Percentiles rank a stretch among this genome's conserved stretches.
Evolutionary conservation across 1,140 invertebrate genomes (phyloP).

Genomic region (Drosophila varians): DNA sequence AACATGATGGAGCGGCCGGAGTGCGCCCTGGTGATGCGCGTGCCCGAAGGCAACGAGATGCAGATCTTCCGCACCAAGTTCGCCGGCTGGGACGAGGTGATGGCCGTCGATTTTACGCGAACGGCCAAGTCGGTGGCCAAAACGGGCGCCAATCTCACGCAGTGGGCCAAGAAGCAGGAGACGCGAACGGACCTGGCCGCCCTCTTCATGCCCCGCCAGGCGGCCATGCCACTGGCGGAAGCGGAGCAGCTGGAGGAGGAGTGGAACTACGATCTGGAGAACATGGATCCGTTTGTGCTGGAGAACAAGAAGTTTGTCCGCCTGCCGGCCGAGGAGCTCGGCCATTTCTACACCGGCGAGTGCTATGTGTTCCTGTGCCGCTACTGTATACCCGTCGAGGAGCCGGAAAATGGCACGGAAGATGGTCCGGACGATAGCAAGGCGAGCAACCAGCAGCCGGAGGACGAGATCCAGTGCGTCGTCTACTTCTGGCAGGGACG

Average conservation of each 20-base stretch:
- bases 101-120: constrained; percentile 99
- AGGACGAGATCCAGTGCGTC: constrained; percentile 97
- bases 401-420: constrained; percentile 40
- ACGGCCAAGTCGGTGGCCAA: constrained; percentile 98
- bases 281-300: constrained; percentile 99
- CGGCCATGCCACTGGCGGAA: constrained; percentile 92
- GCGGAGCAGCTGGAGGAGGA: constrained; percentile 96
- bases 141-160: constrained; percentile 97
- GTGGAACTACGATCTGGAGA: constrained; percentile 98
- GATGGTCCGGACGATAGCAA: constrained; percentile 27
- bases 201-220: constrained; percentile 97
- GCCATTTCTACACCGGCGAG: constrained; percentile 96
- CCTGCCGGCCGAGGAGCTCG: constrained; percentile 97
- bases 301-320: constrained; percentile 98
- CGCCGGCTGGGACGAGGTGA: constrained; percentile 98
- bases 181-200: constrained; percentile 96
- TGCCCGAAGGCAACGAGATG: constrained; percentile 93
- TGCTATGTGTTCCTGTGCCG: constrained; percentile 99
- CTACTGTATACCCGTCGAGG: constrained; percentile 92
- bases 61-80: constrained; percentile 99
- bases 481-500: constrained; percentile 99
- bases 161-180: constrained; percentile 96
- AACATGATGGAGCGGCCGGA: constrained; percentile 95
- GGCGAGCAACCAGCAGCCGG: constrained; percentile 84
- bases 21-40: constrained; percentile 94